Evolutionary conservation across 2,113 vertebrate species (phyloP).

Genomic region (Phrynosoma platyrhinos): DNA sequence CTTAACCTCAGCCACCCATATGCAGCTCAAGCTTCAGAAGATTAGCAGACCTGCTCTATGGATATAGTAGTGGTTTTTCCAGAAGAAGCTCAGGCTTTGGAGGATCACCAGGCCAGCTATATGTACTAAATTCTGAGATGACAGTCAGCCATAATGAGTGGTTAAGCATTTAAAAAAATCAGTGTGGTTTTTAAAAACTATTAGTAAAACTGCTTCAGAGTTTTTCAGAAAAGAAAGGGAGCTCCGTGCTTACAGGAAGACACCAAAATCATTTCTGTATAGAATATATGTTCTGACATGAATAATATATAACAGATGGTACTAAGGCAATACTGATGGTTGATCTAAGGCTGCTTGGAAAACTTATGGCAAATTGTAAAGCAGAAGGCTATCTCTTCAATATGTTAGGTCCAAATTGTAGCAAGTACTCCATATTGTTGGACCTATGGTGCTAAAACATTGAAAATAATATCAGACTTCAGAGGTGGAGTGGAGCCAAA

Average conservation of each 20-base stretch:
- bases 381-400: not conserved
- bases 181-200: not conserved
- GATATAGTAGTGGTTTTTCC: not conserved
- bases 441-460: too few species aligned
- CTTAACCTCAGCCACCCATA: not conserved
- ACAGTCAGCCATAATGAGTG: not conserved
- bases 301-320: not conserved
- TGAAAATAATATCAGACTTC: not conserved
- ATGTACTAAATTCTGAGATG: not conserved
- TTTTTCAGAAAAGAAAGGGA: too few species aligned
- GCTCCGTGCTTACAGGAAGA: too few species aligned
- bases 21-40: not conserved
- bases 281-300: too few species aligned
- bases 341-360: not conserved
- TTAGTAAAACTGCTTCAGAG: too few species aligned
- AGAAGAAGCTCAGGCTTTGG: not conserved
- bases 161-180: not conserved
- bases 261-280: too few species aligned
- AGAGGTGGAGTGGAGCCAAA: not conserved
- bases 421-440: too few species aligned
- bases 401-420: too few species aligned
- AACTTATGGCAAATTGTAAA: not conserved
- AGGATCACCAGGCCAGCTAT: not conserved
- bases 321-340: not conserved
- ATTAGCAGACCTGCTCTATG: not conserved